These are phyloP conservation scores for Alviniconcha marisindica DNA, from an alignment of 1,140 invertebrate species.

Conservation along the genomic window DNA sequence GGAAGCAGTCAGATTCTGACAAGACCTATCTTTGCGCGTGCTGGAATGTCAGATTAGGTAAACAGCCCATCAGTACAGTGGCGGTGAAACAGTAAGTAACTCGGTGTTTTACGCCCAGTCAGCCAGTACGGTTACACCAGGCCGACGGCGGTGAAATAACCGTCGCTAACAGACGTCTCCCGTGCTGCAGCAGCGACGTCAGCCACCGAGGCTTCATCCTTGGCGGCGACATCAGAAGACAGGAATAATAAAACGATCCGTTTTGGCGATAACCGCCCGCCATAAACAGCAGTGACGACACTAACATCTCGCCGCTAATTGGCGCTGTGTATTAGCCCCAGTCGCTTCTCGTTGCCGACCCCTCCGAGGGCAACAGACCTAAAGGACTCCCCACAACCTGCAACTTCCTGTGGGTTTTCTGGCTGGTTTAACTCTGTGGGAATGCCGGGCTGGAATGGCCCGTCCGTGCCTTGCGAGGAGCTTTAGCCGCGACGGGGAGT, in stretches of 20 bases:
- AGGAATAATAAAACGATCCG: conserved; percentile 12
- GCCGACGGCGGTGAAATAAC: background rate
- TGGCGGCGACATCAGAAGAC: conserved; percentile 18
- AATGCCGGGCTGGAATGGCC: background rate
- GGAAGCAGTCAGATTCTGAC: no score
- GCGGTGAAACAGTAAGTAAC: no score
- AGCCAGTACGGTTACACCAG: no score
- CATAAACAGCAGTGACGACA: conserved; percentile 24
- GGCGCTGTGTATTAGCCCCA: background rate
- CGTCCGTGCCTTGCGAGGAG: conserved; percentile 25
- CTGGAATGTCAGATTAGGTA: no score
- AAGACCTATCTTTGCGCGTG: no score
- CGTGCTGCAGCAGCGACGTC: background rate
- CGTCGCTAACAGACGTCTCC: background rate
- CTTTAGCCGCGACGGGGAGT: conserved; percentile 10
- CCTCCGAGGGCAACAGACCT: background rate
- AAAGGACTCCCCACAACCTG: background rate
- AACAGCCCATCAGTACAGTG: no score
- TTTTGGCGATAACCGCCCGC: conserved; percentile 15
- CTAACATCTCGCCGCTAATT: conserved; percentile 3
- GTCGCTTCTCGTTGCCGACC: background rate
- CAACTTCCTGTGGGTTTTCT: background rate
- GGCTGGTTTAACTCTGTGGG: background rate
- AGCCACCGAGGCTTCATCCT: background rate
- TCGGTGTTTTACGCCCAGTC: no score